Conservation (phyloP, 2,888 invertebrate genomes). For the Tupiocoris notatus region DNA sequence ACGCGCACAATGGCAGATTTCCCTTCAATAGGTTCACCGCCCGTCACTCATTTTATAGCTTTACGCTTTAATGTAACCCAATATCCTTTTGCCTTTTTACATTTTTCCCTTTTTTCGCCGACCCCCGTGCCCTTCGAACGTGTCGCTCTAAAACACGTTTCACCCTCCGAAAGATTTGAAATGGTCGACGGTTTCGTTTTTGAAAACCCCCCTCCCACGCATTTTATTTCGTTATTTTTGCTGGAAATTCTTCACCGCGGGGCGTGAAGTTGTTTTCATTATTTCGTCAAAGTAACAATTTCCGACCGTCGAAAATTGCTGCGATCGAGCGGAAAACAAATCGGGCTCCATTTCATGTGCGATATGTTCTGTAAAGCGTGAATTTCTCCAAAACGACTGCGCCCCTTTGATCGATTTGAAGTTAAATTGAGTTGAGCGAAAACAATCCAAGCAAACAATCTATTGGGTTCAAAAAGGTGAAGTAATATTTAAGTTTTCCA, state of each 20-base stretch:
- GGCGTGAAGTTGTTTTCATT: not conserved
- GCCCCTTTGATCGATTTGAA: too few species aligned
- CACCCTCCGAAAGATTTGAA: slow-evolving; percentile 15
- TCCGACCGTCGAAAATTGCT: not conserved
- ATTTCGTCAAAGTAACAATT: not conserved
- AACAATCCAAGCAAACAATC: too few species aligned
- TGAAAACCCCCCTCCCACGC: not conserved
- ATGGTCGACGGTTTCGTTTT: slow-evolving; percentile 35
- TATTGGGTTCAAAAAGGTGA: too few species aligned
- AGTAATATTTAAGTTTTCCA: too few species aligned
- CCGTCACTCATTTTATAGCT: slow-evolving; percentile 42
- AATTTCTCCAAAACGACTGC: too few species aligned
- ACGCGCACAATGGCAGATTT: slow-evolving; percentile 28
- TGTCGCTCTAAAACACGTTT: not conserved
- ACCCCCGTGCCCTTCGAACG: not conserved
- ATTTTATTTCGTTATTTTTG: slow-evolving; percentile 34
- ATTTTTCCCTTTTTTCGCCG: slow-evolving; percentile 17
- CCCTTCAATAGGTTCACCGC: slow-evolving; percentile 33
- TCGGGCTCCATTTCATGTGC: too few species aligned
- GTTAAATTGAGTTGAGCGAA: too few species aligned
- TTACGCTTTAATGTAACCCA: slow-evolving; percentile 41
- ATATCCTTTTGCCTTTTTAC: slow-evolving; percentile 39
- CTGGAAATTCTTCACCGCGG: slow-evolving; percentile 14
- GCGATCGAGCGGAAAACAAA: too few species aligned
- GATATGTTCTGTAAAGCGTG: too few species aligned